Evolutionary conservation across 2,888 invertebrate genomes (phyloP).

Genomic region (Phorcus lineatus): DNA sequence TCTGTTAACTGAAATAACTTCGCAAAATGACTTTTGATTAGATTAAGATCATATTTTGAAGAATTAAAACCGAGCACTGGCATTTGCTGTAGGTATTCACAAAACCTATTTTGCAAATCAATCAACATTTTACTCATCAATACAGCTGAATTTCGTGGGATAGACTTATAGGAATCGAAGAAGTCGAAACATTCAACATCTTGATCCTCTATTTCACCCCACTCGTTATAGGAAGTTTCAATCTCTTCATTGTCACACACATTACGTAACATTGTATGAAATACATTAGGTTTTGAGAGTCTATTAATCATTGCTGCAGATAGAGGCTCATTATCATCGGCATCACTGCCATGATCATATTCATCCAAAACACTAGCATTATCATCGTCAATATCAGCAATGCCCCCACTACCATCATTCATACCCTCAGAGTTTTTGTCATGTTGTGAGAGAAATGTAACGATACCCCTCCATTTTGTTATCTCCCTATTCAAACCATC

Average conservation of each 20-base stretch:
- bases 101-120: background rate
- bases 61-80: constrained; percentile 12
- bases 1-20: background rate
- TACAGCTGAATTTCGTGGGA: background rate
- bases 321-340: background rate
- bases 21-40: background rate
- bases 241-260: background rate
- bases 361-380: background rate
- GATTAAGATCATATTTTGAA: background rate
- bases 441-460: too few species aligned
- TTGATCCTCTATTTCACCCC: background rate
- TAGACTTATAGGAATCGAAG: background rate
- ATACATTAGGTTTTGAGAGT: background rate
- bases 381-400: too few species aligned
- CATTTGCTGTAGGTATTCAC: background rate
- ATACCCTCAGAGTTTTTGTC: too few species aligned
- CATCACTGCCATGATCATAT: background rate
- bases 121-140: too few species aligned
- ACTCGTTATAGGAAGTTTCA: background rate
- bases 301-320: background rate
- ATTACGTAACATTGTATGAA: background rate
- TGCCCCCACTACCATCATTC: too few species aligned
- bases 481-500: background rate
- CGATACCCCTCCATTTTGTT: background rate
- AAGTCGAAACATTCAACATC: too few species aligned